Percentiles rank a stretch among this genome's conserved stretches.
Conservation (phyloP, 2,888 invertebrate species). For the Drosophila nigricruria region DNA sequence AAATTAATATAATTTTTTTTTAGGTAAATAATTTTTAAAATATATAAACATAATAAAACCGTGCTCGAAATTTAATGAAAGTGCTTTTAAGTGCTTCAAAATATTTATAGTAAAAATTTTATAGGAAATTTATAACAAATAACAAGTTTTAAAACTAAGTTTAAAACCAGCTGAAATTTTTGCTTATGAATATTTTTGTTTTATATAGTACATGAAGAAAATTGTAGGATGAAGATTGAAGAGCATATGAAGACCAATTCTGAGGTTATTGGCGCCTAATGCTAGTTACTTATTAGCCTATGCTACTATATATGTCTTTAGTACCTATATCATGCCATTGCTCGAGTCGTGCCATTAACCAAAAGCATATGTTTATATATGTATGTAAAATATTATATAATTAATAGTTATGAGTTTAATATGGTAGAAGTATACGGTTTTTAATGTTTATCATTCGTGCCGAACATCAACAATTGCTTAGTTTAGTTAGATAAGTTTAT, state of each 20-base stretch:
- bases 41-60: background rate
- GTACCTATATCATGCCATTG: slow-evolving; percentile 65
- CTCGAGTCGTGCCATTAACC: slow-evolving; percentile 33
- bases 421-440: slow-evolving; percentile 11
- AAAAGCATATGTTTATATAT: slow-evolving; percentile 27
- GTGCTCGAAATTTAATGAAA: slow-evolving; percentile 1
- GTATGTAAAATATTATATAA: slow-evolving; percentile 3
- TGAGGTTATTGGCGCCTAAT: slow-evolving; percentile 74
- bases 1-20: too few relatives aligned
- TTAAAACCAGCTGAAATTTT: too few relatives aligned
- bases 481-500: slow-evolving; percentile 27
- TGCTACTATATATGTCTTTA: slow-evolving; percentile 32
- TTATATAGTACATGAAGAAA: slow-evolving; percentile 15
- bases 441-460: slow-evolving; percentile 62
- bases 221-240: slow-evolving; percentile 25
- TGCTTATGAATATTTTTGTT: background rate
- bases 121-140: too few relatives aligned
- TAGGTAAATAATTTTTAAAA: background rate
- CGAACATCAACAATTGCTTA: slow-evolving; percentile 77
- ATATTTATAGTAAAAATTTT: too few relatives aligned
- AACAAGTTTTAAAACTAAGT: too few relatives aligned
- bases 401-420: slow-evolving; percentile 23
- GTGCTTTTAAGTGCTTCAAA: too few relatives aligned
- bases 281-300: slow-evolving; percentile 56
- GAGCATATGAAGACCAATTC: slow-evolving; percentile 73